These are phyloP conservation scores for Meghimatium bilineatum DNA, from an alignment of 2,888 invertebrate species.

Conservation along the genomic window DNA sequence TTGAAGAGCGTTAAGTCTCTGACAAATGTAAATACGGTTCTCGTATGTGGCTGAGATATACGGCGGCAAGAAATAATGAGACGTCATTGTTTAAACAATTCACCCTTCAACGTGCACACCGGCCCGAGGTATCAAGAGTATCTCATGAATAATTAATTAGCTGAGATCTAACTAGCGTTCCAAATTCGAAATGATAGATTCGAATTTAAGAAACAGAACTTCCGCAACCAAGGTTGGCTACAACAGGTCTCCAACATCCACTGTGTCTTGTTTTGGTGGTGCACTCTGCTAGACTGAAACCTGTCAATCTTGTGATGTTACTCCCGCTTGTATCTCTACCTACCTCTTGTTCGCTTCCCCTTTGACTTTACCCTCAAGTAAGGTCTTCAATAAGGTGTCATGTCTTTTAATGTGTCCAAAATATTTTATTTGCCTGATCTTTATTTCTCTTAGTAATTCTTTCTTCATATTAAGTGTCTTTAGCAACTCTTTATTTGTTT, in stretches of 20 bases:
- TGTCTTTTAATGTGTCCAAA: too few relatives aligned
- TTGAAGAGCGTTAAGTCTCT: neutral
- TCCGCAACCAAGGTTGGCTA: neutral
- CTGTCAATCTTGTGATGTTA: too few relatives aligned
- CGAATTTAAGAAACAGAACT: neutral
- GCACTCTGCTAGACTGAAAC: too few relatives aligned
- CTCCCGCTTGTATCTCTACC: too few relatives aligned
- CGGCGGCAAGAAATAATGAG: neutral
- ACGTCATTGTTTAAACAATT: neutral
- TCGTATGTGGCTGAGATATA: neutral
- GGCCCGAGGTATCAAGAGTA: neutral
- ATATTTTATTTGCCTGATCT: too few relatives aligned
- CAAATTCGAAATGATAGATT: neutral
- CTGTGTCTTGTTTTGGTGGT: too few relatives aligned
- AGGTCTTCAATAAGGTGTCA: too few relatives aligned
- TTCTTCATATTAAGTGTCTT: too few relatives aligned
- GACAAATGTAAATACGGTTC: neutral
- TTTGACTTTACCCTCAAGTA: too few relatives aligned
- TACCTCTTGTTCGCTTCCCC: too few relatives aligned
- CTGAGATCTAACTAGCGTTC: neutral
- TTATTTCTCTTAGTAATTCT: too few relatives aligned
- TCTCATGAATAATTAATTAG: conserved; percentile 14
- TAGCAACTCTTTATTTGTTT: too few relatives aligned
- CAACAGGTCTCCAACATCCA: neutral
- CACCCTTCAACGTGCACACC: neutral